Evolutionary conservation across 92 coral and sea anemone genomes (phyloP), one percentile per base, ranked within the genome.

Genomic region (Diadumene lineata): DNA sequence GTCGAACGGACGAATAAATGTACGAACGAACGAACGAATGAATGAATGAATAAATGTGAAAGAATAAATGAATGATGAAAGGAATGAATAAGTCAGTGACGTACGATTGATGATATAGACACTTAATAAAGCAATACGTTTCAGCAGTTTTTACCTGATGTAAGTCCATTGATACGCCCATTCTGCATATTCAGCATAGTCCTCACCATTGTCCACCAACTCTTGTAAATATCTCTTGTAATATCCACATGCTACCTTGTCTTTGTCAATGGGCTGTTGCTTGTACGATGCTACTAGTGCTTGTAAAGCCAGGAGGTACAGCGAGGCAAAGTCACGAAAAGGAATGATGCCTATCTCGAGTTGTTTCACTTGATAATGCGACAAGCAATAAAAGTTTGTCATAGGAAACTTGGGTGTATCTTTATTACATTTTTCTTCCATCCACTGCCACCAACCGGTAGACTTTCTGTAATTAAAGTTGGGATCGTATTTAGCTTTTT

Each of bases 101-200:
- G n/a, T n/a, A n/a, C n/a, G n/a, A n/a, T n/a, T n/a, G n/a, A n/a
- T n/a, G n/a, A n/a, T n/a, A n/a, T n/a, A n/a, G n/a, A n/a, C n/a
- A n/a, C n/a, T 44, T 44, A 9, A 8, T 44, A 44, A 8, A 44
- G 51, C 51, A 8, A 44, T 44, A 44, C 17, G 9, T 8, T 8
- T 8, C 51, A 44, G n/a, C n/a, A n/a, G n/a, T n/a, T n/a, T n/a
- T n/a, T 44, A 44, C 51, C 69, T 60, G 34, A 60, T 60, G 29
- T 58, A 73, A 21, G 33, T 62, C 79, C 79, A 73, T 18, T 73
- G 68, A 30, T 34, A 62, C 22, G 79, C 68, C 79, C 79, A 73
- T 34, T 34, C 43, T 24, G 43, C 79, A 43, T 73, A 73, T 8
- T 46, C 30, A 17, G 25, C 53, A 17, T 73, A 73, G 27, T 31